A percentile compares a stretch with the other conserved stretches of the same genome.
These are phyloP conservation scores for Criorhina ranunculi DNA, from an alignment of 2,888 invertebrate genomes.

Conservation along the genomic window DNA sequence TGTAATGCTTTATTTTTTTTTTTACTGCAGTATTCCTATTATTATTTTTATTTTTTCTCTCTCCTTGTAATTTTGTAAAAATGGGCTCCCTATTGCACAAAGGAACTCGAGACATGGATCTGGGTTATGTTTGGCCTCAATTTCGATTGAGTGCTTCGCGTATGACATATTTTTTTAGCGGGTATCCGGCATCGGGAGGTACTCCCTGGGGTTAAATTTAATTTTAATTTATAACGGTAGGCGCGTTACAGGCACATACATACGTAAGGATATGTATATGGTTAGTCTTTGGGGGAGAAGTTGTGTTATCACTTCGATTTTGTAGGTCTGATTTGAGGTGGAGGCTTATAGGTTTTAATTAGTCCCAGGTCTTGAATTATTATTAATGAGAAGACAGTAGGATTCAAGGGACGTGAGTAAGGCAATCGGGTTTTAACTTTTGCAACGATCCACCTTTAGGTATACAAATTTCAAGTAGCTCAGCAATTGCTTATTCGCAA, in stretches of 20 bases:
- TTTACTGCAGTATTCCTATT: constrained; percentile 44
- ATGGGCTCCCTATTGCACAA: constrained; percentile 45
- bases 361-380: too few relatives aligned
- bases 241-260: not conserved
- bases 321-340: too few relatives aligned
- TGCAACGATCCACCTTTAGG: too few relatives aligned
- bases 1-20: constrained; percentile 60
- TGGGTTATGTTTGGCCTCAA: constrained; percentile 71
- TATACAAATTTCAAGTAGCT: too few relatives aligned
- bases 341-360: too few relatives aligned
- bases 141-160: constrained; percentile 71
- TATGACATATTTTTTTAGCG: constrained; percentile 50
- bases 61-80: constrained; percentile 40
- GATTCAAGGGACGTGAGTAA: too few relatives aligned
- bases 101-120: constrained; percentile 61
- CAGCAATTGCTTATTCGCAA: too few relatives aligned
- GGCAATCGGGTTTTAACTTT: too few relatives aligned
- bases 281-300: too few relatives aligned
- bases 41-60: constrained; percentile 21
- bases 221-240: constrained; percentile 51
- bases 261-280: not conserved
- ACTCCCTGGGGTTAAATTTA: constrained; percentile 59
- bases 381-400: too few relatives aligned
- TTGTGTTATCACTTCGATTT: too few relatives aligned
- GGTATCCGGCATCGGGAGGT: constrained; percentile 6